Base-by-base conservation (phyloP, 2,113 vertebrate species). In the Anguilla rostrata region DNA sequence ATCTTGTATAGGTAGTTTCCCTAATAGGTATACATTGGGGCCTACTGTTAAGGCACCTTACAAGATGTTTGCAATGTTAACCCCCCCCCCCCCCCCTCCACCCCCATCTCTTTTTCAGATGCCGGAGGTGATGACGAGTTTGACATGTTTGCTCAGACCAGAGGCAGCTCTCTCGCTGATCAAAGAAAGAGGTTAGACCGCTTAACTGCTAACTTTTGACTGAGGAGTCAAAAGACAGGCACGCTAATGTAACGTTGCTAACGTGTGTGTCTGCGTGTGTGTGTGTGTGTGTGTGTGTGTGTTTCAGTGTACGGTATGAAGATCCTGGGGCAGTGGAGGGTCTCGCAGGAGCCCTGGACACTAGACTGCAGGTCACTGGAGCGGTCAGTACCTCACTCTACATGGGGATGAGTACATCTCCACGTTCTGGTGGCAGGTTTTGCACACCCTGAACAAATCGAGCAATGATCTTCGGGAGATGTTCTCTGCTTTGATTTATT, bases 131-230 rank as follows among this genome's bases (percentile, higher is more conserved):
- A 98, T 81, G 97, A 98, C 41, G 98, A 98, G 90, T 99, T 99
- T 93, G 98, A 99, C 93, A 99, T 99, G 98, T 99, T 99, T 92
- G 98, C 98, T 0, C 95, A 99, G 91, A 99, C 98, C 0, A 96
- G 98, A 26, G 95, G 97, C 88, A 98, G 95, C 92, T 99, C 98
- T 0, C 94, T 99, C 90, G 97, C 98, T 39, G 98, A 99, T 20
- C 98, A 99, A 88, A 97, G 98, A 88, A 98, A 94, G 95, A 96
- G 96, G 98, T 99, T 75, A 90, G 90, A 56, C 4, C 14, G 34
- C 46, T 16, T 40, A 16, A 14, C 66, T 85, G 71, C 26, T 9
- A 78, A 15, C 39, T 49, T 39, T 1, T 39, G 57, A 71, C 63
- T 71, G 8, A 56, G 53, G 8, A 56, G 15, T 56, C 14, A 60